Evolutionary conservation across 1,140 invertebrate genomes (phyloP), one percentile per base, ranked within the genome.

Genomic region (Saccostrea echinata): DNA sequence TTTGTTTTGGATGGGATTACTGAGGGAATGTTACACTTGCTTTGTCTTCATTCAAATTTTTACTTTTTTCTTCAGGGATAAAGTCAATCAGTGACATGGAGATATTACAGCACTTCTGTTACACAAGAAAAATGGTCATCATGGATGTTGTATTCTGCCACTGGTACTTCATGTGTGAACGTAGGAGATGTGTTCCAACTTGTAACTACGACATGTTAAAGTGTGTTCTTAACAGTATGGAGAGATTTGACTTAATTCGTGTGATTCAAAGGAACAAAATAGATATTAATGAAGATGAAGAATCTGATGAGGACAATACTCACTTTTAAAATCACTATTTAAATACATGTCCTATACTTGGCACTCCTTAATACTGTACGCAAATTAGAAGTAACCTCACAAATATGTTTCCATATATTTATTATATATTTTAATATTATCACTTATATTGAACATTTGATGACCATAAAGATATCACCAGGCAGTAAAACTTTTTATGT

Each of bases 231-330:
- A 16, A 16, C 4, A 51, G 21, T 24, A 83, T 83, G 35, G 81
- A 83, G 4, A 83, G 81, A 53, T 24, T 51, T n/a, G 81, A 83
- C 81, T 52, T 83, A 52, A 51, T 83, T n/a, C 35, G 21, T 30
- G 51, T 51, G 35, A 52, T 83, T 51, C 35, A 83, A 52, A 52
- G n/a, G 24, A 83, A 51, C 43, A 83, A 51, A 24, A 16, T 24
- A 27, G 0, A 51, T 43, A 35, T 30, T 8, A 18, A 24, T 51
- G 43, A 52, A 51, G 81, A 51, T 4, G 35, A 51, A 51, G 35
- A 52, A 52, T 83, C 81, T 2, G 81, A 83, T 83, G 81, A 83
- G n/a, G 81, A 83, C 30, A 83, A 83, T 53, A 83, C 81, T n/a
- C 81, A 83, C 18, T 83, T 83, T 51, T 83, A 53, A 51, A 51